A percentile compares a stretch with the other conserved stretches of the same genome.
Conservation (phyloP, 2,113 vertebrate species). For the Symphodus melops region DNA sequence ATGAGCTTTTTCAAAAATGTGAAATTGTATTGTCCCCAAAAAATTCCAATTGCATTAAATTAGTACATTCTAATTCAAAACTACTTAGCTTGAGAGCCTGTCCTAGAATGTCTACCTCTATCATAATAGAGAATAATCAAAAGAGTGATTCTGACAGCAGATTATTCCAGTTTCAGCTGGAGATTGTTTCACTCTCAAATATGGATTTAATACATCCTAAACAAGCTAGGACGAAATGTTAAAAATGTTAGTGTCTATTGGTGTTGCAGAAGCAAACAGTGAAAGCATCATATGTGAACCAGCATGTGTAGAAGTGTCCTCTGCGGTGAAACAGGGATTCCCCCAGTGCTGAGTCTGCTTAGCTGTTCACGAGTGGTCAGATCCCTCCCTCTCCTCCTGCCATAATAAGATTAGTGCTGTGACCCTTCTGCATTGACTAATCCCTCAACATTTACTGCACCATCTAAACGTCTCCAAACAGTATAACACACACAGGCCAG, state of each 20-base stretch:
- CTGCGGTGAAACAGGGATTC: conserved; percentile 51
- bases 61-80: too few relatives aligned
- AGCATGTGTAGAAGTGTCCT: conserved; percentile 20
- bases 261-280: not conserved
- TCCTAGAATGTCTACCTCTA: not conserved
- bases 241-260: too few relatives aligned
- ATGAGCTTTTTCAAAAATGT: too few relatives aligned
- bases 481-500: conserved; percentile 46
- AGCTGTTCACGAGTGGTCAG: conserved; percentile 55
- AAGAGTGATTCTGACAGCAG: conserved; percentile 6
- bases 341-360: conserved; percentile 37
- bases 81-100: not conserved
- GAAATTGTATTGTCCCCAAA: too few relatives aligned
- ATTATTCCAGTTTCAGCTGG: conserved; percentile 3
- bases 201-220: conserved; percentile 1
- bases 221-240: not conserved
- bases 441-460: conserved; percentile 68
- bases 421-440: conserved; percentile 77
- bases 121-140: conserved; percentile 25
- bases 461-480: conserved; percentile 60
- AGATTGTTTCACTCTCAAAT: not conserved
- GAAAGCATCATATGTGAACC: not conserved
- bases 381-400: conserved; percentile 55
- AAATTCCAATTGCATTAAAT: too few relatives aligned
- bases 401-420: conserved; percentile 77